Conservation (phyloP, 2,888 invertebrate genomes). For the Cephus nigrinus region DNA sequence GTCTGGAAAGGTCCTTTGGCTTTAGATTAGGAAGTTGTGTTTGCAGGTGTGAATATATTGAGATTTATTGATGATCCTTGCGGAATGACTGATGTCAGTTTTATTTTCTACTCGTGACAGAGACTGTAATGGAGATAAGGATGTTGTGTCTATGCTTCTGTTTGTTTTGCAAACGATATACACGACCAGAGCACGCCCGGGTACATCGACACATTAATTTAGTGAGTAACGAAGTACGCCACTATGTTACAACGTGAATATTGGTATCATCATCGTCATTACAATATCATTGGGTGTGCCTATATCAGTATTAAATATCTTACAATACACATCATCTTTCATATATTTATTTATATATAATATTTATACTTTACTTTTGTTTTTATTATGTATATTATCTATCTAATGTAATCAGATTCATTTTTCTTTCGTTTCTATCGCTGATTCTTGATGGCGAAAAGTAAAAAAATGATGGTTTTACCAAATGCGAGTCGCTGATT, state of each 20-base stretch:
- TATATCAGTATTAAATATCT: conserved; percentile 63
- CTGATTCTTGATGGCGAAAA: conserved; percentile 17
- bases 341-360: conserved; percentile 47
- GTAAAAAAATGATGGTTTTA: conserved; percentile 15
- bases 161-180: not conserved
- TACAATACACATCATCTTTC: conserved; percentile 61
- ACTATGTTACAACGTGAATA: conserved; percentile 61
- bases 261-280: conserved; percentile 42
- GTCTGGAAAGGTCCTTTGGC: not conserved
- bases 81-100: not conserved
- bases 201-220: conserved; percentile 62
- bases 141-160: not conserved
- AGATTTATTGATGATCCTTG: not conserved
- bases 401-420: conserved; percentile 60
- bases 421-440: conserved; percentile 37
- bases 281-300: conserved; percentile 47
- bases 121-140: not conserved
- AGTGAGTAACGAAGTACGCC: conserved; percentile 57
- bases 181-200: conserved; percentile 44
- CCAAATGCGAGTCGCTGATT: conserved; percentile 12
- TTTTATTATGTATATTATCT: conserved; percentile 55
- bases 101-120: not conserved
- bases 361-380: conserved; percentile 48
- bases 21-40: not conserved
- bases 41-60: not conserved